These are phyloP conservation scores for Thripadectes ignobilis DNA, from an alignment of 2,797 vertebrate species.

Conservation along the genomic window DNA sequence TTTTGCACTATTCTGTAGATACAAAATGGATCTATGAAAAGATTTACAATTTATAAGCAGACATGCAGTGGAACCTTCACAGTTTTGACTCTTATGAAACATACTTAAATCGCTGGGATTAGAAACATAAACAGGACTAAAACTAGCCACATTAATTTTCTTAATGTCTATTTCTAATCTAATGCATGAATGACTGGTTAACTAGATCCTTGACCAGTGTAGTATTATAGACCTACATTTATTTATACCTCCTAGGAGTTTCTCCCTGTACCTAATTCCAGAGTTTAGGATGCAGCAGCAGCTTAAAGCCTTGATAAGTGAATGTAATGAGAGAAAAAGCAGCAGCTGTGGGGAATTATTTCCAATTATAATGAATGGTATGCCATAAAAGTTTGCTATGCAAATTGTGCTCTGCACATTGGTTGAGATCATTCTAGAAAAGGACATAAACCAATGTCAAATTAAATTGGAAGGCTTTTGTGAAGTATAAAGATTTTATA, in stretches of 20 bases:
- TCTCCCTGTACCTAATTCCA: neutral
- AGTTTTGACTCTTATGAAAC: neutral
- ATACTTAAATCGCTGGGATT: neutral
- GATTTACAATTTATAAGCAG: neutral
- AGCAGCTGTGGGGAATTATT: neutral
- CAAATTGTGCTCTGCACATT: neutral
- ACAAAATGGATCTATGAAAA: neutral
- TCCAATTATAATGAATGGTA: neutral
- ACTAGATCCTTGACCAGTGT: neutral
- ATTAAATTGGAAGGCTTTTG: constrained; percentile 51
- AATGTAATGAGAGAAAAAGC: neutral
- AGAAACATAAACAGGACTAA: neutral
- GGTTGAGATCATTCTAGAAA: constrained; percentile 34
- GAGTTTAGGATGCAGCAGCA: neutral
- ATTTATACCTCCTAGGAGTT: neutral
- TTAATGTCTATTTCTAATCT: neutral
- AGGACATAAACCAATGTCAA: constrained; percentile 34
- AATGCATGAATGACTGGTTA: neutral
- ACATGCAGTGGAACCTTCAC: neutral
- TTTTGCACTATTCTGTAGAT: neutral
- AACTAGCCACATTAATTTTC: neutral
- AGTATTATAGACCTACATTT: neutral
- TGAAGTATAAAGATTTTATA: constrained; percentile 10
- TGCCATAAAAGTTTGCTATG: neutral
- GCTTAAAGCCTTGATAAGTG: neutral